Evolutionary conservation across 2,113 vertebrate genomes (phyloP).

Genomic region (Thamnaconus septentrionalis): DNA sequence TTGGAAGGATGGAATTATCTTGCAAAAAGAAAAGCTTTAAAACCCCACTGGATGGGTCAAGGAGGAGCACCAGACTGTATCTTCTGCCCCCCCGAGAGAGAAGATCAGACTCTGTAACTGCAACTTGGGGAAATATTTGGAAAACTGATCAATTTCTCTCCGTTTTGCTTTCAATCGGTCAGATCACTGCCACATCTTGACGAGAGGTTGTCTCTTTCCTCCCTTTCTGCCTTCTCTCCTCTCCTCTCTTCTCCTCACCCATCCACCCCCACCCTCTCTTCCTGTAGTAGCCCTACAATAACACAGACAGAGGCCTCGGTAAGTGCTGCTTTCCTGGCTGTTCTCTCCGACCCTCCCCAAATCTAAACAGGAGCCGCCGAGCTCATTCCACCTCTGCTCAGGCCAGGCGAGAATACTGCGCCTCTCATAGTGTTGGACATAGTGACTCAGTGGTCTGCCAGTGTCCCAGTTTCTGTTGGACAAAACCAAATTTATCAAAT

Average conservation of each 20-base stretch:
- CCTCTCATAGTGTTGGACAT: no score
- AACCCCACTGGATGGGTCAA: no score
- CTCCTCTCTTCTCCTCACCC: constrained; percentile 4
- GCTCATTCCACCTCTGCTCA: constrained; percentile 59
- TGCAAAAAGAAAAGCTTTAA: no score
- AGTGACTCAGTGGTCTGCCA: no score
- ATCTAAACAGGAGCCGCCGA: constrained; percentile 61
- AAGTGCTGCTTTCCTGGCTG: constrained; percentile 66
- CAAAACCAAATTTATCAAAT: no score
- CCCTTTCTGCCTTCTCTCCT: not conserved
- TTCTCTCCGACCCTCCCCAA: constrained; percentile 62
- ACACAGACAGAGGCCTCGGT: constrained; percentile 69
- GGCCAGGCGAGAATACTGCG: not conserved
- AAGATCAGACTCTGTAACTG: no score
- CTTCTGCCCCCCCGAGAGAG: no score
- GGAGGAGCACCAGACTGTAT: no score
- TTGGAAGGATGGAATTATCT: no score
- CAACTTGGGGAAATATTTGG: no score
- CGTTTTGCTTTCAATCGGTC: not conserved
- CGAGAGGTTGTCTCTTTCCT: not conserved
- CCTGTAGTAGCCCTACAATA: constrained; percentile 65
- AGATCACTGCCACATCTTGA: not conserved
- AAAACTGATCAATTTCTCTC: not conserved
- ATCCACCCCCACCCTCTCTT: constrained; percentile 19
- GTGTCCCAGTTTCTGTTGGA: no score